Percentiles rank a stretch among this genome's conserved stretches.
These are phyloP conservation scores for Drosophila paulistorum DNA, from an alignment of 1,140 invertebrate species.

Conservation along the genomic window DNA sequence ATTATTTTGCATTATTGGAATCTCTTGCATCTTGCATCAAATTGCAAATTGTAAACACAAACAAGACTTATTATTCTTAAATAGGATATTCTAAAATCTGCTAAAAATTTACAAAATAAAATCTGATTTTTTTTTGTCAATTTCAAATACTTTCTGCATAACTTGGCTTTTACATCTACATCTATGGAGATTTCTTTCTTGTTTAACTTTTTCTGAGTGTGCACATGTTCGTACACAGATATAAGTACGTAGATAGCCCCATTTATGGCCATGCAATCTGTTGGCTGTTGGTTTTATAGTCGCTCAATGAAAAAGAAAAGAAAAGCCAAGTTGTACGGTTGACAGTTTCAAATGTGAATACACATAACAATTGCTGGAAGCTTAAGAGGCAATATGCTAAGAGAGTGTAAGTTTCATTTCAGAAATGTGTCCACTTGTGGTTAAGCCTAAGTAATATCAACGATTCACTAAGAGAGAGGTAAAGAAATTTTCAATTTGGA, in stretches of 20 bases:
- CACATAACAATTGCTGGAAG: background rate
- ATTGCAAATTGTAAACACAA: too few species aligned
- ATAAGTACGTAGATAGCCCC: conserved; percentile 39
- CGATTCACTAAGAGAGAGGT: background rate
- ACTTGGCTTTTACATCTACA: too few species aligned
- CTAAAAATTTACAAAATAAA: too few species aligned
- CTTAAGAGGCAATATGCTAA: background rate
- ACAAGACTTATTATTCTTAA: too few species aligned
- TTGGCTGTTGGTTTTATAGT: conserved; percentile 59
- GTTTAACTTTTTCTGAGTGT: background rate
- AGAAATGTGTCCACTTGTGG: background rate
- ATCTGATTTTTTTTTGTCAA: too few species aligned
- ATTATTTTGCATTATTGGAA: too few species aligned
- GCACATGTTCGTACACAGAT: background rate
- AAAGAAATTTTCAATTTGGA: background rate
- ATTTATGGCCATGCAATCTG: conserved; percentile 57
- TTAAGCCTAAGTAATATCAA: background rate
- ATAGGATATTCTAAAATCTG: too few species aligned
- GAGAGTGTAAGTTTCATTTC: background rate
- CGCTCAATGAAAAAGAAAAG: conserved; percentile 51
- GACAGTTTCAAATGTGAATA: conserved; percentile 7
- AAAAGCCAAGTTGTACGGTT: conserved; percentile 17
- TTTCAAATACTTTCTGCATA: too few species aligned
- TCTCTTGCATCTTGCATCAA: too few species aligned
- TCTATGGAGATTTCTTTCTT: background rate